phyloP scores from a whole-genome alignment of 2,797 vertebrate species.

The Sebastes trivittatus region DNA sequence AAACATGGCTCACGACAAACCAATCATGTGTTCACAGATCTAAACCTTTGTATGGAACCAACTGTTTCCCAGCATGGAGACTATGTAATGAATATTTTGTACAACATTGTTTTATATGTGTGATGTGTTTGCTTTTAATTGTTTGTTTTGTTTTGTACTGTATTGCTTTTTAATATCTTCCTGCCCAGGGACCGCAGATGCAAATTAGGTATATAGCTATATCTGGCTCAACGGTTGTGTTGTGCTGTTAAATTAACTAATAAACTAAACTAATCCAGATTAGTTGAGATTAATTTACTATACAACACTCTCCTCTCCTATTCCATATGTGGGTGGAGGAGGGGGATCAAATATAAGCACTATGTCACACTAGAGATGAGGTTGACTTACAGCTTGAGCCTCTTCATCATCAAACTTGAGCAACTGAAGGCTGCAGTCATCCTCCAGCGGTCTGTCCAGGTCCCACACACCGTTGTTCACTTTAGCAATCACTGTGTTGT shows the following conservation, averaged over 20 bases:
- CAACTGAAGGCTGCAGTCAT: constrained; percentile 90
- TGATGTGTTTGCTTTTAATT: not conserved
- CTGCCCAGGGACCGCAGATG: too few relatives aligned
- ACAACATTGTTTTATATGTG: not conserved
- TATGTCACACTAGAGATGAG: not conserved
- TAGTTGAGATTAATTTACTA: not conserved
- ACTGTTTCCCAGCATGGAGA: not conserved
- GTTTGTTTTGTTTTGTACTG: not conserved
- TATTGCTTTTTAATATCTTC: not conserved
- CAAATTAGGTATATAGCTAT: not conserved
- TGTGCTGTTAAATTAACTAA: not conserved
- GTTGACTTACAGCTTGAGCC: constrained; percentile 92
- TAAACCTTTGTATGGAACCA: not conserved
- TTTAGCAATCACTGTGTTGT: constrained; percentile 94
- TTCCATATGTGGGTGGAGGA: not conserved
- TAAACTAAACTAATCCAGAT: not conserved
- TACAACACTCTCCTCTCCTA: too few relatives aligned
- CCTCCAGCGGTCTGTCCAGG: constrained; percentile 93
- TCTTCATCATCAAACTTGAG: constrained; percentile 98
- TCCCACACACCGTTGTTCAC: constrained; percentile 96
- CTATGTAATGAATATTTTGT: not conserved
- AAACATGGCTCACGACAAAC: not conserved
- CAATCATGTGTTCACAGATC: not conserved
- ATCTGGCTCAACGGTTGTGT: not conserved
- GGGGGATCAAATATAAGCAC: not conserved